Percentiles rank a stretch among this genome's conserved stretches.
phyloP scores from a whole-genome alignment of 2,888 invertebrate genomes.

The Drosophila cracens region DNA sequence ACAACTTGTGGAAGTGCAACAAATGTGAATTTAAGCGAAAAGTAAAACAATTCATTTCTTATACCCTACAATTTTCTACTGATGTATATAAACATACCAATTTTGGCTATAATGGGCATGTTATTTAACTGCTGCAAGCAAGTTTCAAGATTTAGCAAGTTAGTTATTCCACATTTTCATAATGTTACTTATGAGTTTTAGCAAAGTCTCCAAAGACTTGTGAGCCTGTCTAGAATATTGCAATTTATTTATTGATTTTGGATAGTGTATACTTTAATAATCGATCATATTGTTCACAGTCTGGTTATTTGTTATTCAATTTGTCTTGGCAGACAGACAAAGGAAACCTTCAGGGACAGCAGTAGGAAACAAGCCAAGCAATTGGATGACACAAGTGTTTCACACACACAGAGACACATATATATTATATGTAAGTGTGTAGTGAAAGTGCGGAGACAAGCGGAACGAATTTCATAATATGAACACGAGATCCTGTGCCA shows the following conservation, averaged over 20 bases:
- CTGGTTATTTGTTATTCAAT: constrained; percentile 47
- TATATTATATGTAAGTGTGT: neutral
- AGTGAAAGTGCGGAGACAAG: constrained; percentile 63
- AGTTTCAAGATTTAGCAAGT: neutral
- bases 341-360: constrained; percentile 21
- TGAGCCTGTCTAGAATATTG: neutral
- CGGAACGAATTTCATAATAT: constrained; percentile 40
- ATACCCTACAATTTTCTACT: neutral
- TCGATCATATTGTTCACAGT: constrained; percentile 30
- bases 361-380: constrained; percentile 54
- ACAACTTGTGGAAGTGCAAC: constrained; percentile 9
- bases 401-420: constrained; percentile 2
- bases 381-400: constrained; percentile 36
- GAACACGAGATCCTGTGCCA: constrained; percentile 6
- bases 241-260: neutral
- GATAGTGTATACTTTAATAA: constrained; percentile 12
- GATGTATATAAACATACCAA: neutral
- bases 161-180: neutral
- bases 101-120: neutral
- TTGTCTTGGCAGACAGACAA: constrained; percentile 38
- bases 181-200: neutral
- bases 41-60: constrained; percentile 14
- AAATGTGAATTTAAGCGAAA: constrained; percentile 14
- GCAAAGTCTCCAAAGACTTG: neutral
- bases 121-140: neutral